A percentile compares a stretch with the other conserved stretches of the same genome.
These are phyloP conservation scores for Catostomus latipinnis DNA, from an alignment of 2,797 vertebrate species.

Conservation along the genomic window DNA sequence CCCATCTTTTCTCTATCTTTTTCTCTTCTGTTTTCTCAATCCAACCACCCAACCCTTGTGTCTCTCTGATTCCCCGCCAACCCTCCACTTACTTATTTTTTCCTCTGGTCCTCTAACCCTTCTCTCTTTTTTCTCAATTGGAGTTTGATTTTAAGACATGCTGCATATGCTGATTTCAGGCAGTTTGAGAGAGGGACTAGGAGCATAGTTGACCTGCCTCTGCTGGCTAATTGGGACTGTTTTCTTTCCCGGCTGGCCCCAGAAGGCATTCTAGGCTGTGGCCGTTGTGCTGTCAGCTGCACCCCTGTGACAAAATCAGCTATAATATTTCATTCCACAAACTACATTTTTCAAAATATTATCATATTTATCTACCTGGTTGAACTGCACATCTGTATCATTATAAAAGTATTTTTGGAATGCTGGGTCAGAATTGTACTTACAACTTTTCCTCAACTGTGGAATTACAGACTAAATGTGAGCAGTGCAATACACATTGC, in stretches of 20 bases:
- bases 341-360: conserved; percentile 61
- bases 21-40: conserved; percentile 32
- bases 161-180: conserved; percentile 61
- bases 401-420: conserved; percentile 59
- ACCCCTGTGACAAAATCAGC: conserved; percentile 60
- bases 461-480: conserved; percentile 17
- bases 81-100: too few relatives aligned
- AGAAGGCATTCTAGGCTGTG: conserved; percentile 71
- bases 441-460: conserved; percentile 37
- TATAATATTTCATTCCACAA: conserved; percentile 63
- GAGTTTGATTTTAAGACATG: conserved; percentile 55
- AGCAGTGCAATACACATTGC: conserved; percentile 15
- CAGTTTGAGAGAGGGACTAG: conserved; percentile 48
- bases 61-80: conserved; percentile 42
- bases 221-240: conserved; percentile 66
- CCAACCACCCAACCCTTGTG: background rate
- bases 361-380: conserved; percentile 62
- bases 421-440: conserved; percentile 45
- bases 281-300: conserved; percentile 70
- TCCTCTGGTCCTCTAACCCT: background rate
- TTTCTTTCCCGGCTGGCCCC: conserved; percentile 63
- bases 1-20: conserved; percentile 11
- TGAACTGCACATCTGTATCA: conserved; percentile 51
- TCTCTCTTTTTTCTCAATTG: too few relatives aligned
- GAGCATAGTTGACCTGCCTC: conserved; percentile 66